Evolutionary conservation across 2,888 invertebrate genomes (phyloP).

Genomic region (Lepeophtheirus nordmannii): DNA sequence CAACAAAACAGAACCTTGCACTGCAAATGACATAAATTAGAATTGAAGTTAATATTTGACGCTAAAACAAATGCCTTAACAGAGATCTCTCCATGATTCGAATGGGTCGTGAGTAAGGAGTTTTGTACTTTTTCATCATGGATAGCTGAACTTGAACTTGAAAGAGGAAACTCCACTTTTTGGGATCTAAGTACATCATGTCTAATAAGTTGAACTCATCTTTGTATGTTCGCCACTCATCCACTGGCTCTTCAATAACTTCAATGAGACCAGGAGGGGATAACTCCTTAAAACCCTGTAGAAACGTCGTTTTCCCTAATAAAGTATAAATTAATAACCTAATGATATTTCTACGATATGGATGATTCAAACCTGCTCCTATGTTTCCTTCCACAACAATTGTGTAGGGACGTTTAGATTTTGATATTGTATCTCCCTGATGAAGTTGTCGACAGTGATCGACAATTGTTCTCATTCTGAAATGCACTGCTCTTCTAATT

Average conservation of each 20-base stretch:
- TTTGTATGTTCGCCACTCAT: slow-evolving; percentile 32
- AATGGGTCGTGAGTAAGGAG: slow-evolving; percentile 39
- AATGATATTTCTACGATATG: neutral
- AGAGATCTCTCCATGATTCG: slow-evolving; percentile 80
- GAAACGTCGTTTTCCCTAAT: neutral
- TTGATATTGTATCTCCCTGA: neutral
- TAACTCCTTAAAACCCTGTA: neutral
- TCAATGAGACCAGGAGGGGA: neutral
- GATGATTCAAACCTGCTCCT: neutral
- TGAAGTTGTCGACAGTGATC: neutral
- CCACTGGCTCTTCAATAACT: slow-evolving; percentile 31
- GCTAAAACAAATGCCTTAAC: slow-evolving; percentile 32
- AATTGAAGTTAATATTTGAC: neutral
- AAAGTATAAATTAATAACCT: neutral
- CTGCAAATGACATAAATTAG: neutral
- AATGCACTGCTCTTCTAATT: neutral
- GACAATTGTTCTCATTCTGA: neutral
- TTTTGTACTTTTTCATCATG: slow-evolving; percentile 43
- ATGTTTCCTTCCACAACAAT: slow-evolving; percentile 5
- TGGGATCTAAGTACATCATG: slow-evolving; percentile 39
- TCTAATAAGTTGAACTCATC: slow-evolving; percentile 34
- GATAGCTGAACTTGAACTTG: slow-evolving; percentile 42
- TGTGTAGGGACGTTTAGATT: neutral
- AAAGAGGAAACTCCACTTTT: slow-evolving; percentile 39
- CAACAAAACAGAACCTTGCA: slow-evolving; percentile 40